phyloP scores from a whole-genome alignment of 2,113 vertebrate genomes.

The Tauraco erythrolophus region DNA sequence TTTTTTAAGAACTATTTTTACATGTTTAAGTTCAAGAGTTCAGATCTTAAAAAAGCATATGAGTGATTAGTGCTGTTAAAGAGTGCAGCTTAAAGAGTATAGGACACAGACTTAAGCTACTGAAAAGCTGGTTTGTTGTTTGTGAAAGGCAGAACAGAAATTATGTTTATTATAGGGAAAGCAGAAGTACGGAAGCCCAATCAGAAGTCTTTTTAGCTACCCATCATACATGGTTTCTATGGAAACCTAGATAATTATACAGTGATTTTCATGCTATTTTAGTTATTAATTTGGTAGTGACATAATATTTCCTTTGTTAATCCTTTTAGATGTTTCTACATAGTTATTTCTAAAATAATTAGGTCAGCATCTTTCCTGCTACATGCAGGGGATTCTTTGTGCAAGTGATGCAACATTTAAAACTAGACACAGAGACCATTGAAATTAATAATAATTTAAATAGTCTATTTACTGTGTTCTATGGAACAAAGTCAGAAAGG shows the following conservation, averaged over 20 bases:
- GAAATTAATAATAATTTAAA: neutral
- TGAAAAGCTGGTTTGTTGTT: neutral
- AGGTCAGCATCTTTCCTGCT: conserved; percentile 24
- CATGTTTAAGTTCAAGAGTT: neutral
- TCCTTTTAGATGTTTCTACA: conserved; percentile 40
- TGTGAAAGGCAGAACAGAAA: conserved; percentile 1
- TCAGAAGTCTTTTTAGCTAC: conserved; percentile 30
- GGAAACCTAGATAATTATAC: conserved; percentile 47
- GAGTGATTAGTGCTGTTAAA: neutral
- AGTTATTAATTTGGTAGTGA: conserved; percentile 52
- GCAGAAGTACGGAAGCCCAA: neutral
- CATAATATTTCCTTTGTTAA: conserved; percentile 63
- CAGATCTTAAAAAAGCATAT: neutral
- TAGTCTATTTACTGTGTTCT: neutral
- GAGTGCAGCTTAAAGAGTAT: neutral
- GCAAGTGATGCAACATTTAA: conserved; percentile 7
- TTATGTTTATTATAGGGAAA: neutral
- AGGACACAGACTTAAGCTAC: neutral
- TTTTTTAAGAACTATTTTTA: neutral
- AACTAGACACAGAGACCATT: neutral
- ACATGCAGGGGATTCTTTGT: neutral
- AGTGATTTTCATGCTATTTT: conserved; percentile 42
- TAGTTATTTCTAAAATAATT: conserved; percentile 55
- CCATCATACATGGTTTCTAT: conserved; percentile 38
- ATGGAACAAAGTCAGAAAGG: neutral